Conservation (phyloP, 2,797 vertebrate genomes). For the Peromyscus attwateri region DNA sequence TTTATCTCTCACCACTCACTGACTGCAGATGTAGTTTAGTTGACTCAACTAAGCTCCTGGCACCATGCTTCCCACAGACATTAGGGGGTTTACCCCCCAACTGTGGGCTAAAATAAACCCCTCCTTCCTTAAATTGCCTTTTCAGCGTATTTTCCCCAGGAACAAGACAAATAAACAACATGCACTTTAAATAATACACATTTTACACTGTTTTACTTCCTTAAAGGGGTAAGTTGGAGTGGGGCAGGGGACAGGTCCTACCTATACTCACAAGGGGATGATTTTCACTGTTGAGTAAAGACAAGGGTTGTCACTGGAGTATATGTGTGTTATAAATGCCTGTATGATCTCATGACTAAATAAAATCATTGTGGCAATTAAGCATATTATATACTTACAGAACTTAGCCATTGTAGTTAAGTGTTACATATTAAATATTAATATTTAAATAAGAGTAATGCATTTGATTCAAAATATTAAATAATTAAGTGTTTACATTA, state of each 20-base stretch:
- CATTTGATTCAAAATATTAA: background rate
- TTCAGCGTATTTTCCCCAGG: too few relatives aligned
- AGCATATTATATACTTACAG: background rate
- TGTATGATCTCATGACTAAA: slow-evolving; percentile 33
- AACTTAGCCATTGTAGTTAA: slow-evolving; percentile 12
- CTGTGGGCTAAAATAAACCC: background rate
- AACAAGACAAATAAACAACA: background rate
- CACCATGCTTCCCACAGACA: background rate
- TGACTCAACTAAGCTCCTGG: background rate
- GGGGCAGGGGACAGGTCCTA: background rate
- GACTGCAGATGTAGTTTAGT: too few relatives aligned
- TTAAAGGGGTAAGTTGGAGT: background rate
- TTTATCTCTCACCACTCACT: background rate
- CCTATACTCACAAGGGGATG: background rate
- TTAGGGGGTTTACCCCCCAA: background rate
- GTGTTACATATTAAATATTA: slow-evolving; percentile 38
- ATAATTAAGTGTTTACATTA: slow-evolving; percentile 23
- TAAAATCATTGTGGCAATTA: background rate
- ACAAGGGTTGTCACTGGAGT: background rate
- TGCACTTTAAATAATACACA: background rate
- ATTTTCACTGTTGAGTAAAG: background rate
- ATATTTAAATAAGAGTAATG: slow-evolving; percentile 12
- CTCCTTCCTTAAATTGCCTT: background rate
- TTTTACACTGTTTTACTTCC: background rate
- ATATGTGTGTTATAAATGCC: background rate